Conservation (phyloP, 2,888 invertebrate species). For the Magallana nippona region DNA sequence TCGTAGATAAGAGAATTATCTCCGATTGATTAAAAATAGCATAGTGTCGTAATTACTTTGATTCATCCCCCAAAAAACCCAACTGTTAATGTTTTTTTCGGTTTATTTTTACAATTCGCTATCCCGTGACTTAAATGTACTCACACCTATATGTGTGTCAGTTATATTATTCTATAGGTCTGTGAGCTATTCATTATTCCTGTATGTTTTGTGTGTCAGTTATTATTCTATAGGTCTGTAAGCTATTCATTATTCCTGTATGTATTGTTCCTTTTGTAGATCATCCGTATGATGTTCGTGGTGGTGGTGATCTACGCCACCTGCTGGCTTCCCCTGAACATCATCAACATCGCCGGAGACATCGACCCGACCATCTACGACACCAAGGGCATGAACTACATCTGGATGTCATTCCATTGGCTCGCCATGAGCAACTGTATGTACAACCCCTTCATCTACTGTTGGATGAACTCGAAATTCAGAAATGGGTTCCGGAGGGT, state of each 20-base stretch:
- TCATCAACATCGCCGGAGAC: slow-evolving; percentile 89
- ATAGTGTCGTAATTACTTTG: too few relatives aligned
- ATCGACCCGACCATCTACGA: slow-evolving; percentile 64
- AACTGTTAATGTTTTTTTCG: too few relatives aligned
- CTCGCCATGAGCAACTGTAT: slow-evolving; percentile 97
- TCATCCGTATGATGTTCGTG: slow-evolving; percentile 90
- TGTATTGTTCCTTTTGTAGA: slow-evolving; percentile 60
- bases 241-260: too few relatives aligned
- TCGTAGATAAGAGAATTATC: too few relatives aligned
- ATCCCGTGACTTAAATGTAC: too few relatives aligned
- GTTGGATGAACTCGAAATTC: slow-evolving; percentile 95
- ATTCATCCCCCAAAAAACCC: too few relatives aligned
- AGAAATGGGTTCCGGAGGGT: slow-evolving; percentile 66
- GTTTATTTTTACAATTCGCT: too few relatives aligned
- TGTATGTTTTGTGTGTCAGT: not conserved
- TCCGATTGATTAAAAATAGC: too few relatives aligned
- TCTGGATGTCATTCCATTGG: slow-evolving; percentile 83
- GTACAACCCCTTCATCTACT: slow-evolving; percentile 97
- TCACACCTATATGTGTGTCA: too few relatives aligned
- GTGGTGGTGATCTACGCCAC: slow-evolving; percentile 95
- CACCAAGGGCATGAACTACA: slow-evolving; percentile 65
- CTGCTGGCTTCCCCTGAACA: slow-evolving; percentile 96
- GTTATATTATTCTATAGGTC: too few relatives aligned
- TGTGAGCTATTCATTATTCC: too few relatives aligned
- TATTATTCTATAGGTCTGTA: too few relatives aligned